phyloP scores from a whole-genome alignment of 2,888 invertebrate species.

The Ptilodon capucinus region DNA sequence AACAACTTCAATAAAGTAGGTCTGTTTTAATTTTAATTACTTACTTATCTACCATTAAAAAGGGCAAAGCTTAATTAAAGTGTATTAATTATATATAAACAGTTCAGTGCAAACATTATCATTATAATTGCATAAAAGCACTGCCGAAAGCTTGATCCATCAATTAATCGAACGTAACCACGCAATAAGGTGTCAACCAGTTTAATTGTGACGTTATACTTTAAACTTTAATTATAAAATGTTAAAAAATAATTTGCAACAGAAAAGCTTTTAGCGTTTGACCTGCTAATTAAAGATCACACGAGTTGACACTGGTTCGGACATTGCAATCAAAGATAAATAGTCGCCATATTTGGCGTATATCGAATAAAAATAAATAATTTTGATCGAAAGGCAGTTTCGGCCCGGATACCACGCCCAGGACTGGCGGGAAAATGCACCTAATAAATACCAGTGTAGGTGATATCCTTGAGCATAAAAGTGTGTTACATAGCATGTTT shows the following conservation, averaged over 20 bases:
- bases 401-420: constrained; percentile 34
- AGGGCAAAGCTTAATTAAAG: background rate
- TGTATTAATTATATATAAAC: background rate
- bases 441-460: constrained; percentile 11
- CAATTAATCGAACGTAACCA: constrained; percentile 4
- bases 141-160: constrained; percentile 13
- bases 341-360: constrained; percentile 21
- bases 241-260: background rate
- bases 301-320: constrained; percentile 13
- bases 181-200: background rate
- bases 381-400: constrained; percentile 19
- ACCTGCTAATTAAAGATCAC: background rate
- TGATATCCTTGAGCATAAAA: constrained; percentile 35
- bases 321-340: constrained; percentile 22
- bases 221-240: background rate
- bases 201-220: background rate
- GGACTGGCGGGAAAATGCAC: constrained; percentile 13
- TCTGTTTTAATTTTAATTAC: too few relatives aligned
- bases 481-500: constrained; percentile 21
- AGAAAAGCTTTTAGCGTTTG: background rate
- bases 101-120: background rate
- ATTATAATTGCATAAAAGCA: constrained; percentile 2
- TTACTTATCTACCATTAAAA: too few relatives aligned
- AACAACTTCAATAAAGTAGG: background rate
- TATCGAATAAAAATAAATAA: constrained; percentile 19